Evolutionary conservation across 2,797 vertebrate genomes (phyloP), one percentile per base, ranked within the genome.

Genomic region (Botia kubotai): DNA sequence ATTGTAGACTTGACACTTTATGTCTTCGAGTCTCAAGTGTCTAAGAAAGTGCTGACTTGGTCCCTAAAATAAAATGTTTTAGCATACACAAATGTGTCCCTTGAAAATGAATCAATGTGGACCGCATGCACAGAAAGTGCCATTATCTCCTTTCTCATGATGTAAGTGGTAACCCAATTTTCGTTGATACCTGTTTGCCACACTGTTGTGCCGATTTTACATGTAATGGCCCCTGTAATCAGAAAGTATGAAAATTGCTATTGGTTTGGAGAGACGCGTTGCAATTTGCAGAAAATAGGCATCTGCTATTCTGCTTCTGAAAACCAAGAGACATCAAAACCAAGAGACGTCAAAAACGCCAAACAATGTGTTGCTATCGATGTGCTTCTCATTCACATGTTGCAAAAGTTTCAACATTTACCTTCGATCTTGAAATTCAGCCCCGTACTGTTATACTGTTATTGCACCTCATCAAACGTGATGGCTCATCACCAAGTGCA

Each of bases 161-260:
- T 60, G 43, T 67, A 78, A 79, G 55, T 53, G 12, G 43, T 29
- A 19, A 69, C 11, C 39, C 68, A 29, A 66, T 80, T 85, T 80
- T 67, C 29, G 39, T 46, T 79, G 50, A n/a, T 79, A 72, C 79
- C 52, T 50, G 17, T 69, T 14, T 50, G 21, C 23, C 55, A 63
- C 29, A 48, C 33, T 12, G 14, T 19, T 55, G 33, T 6, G 14
- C 33, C 39, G 29, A 23, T 50, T 48, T 21, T n/a, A 63, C n/a
- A 60, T 36, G 39, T 70, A 62, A 52, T 36, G 53, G 33, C 12
- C 14, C 19, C 17, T 10, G 50, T 39, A 63, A 39, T 66, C 33
- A 66, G 17, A 43, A 26, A 53, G 57, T 36, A 23, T 12, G 21
- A 48, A 57, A 72, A 46, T 62, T 16, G 17, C 43, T 66, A 26